Evolutionary conservation across 2,797 vertebrate genomes (phyloP).

Genomic region (Adrianichthys oophorus): DNA sequence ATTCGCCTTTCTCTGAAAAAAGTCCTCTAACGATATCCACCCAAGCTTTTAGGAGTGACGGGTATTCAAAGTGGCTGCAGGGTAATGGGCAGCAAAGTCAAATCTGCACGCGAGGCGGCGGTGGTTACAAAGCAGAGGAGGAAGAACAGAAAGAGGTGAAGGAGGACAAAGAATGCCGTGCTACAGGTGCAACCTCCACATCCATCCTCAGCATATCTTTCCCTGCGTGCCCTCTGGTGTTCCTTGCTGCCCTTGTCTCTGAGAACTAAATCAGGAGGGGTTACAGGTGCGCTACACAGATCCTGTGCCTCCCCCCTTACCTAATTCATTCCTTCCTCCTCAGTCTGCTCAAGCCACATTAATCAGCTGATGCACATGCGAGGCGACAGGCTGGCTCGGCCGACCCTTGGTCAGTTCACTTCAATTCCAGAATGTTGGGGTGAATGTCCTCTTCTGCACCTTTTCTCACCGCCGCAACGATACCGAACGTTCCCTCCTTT

Average conservation of each 20-base stretch:
- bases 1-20: constrained; percentile 23
- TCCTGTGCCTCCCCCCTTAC: constrained; percentile 8
- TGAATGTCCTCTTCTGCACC: constrained; percentile 41
- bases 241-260: constrained; percentile 26
- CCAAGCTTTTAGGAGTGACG: constrained; percentile 20
- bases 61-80: constrained; percentile 30
- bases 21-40: constrained; percentile 38
- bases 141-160: not conserved
- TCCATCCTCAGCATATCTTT: constrained; percentile 11
- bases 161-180: not conserved
- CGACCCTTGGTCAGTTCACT: constrained; percentile 47
- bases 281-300: constrained; percentile 52
- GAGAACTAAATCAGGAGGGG: constrained; percentile 39
- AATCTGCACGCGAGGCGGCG: constrained; percentile 28
- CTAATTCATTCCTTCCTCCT: constrained; percentile 11
- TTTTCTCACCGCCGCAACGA: constrained; percentile 6
- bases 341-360: constrained; percentile 34
- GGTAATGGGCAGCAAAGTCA: constrained; percentile 40
- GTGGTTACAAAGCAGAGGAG: constrained; percentile 11
- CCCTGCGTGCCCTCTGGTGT: constrained; percentile 13
- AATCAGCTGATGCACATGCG: constrained; percentile 52
- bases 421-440: constrained; percentile 38
- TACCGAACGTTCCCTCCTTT: not conserved
- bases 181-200: constrained; percentile 25
- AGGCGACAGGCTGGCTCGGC: constrained; percentile 37